Percentiles rank a stretch among this genome's conserved stretches.
Conservation (phyloP, 2,113 vertebrate species). For the Anoura caudifer region DNA sequence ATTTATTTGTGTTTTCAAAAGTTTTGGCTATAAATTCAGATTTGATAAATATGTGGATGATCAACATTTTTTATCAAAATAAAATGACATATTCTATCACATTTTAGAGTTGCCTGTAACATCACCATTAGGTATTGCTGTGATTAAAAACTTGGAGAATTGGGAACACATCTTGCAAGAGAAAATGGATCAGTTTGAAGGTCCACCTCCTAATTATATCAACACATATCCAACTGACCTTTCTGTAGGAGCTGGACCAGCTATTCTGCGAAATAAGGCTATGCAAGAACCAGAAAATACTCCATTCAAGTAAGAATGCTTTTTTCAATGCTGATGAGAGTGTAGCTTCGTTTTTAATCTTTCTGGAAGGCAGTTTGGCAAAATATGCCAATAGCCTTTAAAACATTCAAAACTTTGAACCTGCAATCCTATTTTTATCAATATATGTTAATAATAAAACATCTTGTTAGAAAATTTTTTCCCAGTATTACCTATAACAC, state of each 20-base stretch:
- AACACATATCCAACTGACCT: conserved; percentile 91
- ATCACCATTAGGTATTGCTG: conserved; percentile 92
- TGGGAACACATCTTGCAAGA: conserved; percentile 97
- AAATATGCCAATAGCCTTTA: not conserved
- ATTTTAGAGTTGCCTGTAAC: conserved; percentile 93
- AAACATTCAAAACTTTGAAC: not conserved
- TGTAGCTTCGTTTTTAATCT: not conserved
- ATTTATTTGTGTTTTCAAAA: conserved; percentile 43
- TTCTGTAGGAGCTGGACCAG: conserved; percentile 88
- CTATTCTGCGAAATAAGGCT: conserved; percentile 94
- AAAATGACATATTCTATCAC: conserved; percentile 43
- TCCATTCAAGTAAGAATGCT: conserved; percentile 91
- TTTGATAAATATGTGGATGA: conserved; percentile 8
- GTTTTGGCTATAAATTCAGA: not conserved
- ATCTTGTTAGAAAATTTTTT: not conserved
- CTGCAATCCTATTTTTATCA: not conserved
- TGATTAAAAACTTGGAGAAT: conserved; percentile 95
- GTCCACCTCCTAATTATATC: conserved; percentile 96
- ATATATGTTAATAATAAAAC: not conserved
- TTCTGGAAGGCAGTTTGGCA: not conserved
- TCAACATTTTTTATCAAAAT: conserved; percentile 22
- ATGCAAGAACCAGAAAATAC: conserved; percentile 99
- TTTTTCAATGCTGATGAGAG: not conserved
- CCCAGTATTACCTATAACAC: not conserved
- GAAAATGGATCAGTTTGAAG: conserved; percentile 94